Evolutionary conservation across 2,888 invertebrate species (phyloP).

Genomic region (Folsomia manolachei): DNA sequence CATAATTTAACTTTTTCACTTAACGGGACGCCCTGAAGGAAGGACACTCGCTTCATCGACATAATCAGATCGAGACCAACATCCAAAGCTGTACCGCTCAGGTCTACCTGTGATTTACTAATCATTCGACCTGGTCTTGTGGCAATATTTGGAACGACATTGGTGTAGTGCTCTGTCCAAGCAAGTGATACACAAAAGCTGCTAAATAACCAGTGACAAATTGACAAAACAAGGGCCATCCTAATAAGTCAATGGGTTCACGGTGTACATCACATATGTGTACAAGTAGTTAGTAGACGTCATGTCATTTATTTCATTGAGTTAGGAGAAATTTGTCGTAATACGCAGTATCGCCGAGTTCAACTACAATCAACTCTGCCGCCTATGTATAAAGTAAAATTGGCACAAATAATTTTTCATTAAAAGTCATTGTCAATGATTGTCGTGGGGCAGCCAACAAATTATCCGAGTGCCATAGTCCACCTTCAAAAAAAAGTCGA

Average conservation of each 20-base stretch:
- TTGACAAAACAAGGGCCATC: background rate
- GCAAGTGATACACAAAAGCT: background rate
- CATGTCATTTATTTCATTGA: too few relatives aligned
- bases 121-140: background rate
- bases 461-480: background rate
- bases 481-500: background rate
- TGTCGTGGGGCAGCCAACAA: too few relatives aligned
- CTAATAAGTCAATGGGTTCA: background rate
- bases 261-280: too few relatives aligned
- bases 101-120: too few relatives aligned
- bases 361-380: too few relatives aligned
- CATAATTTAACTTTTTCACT: background rate
- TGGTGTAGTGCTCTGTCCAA: background rate
- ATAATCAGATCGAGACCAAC: background rate
- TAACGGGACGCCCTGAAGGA: conserved; percentile 46
- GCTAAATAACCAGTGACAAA: background rate
- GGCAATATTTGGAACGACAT: background rate
- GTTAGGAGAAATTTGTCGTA: background rate
- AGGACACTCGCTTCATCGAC: background rate
- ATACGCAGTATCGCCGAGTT: too few relatives aligned
- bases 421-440: background rate
- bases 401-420: background rate
- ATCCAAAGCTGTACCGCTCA: too few relatives aligned
- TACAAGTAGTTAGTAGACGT: too few relatives aligned
- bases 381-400: too few relatives aligned